phyloP scores from a whole-genome alignment of 37 sponge, comb jelly and placozoan genomes.

The Crambe crambe region DNA sequence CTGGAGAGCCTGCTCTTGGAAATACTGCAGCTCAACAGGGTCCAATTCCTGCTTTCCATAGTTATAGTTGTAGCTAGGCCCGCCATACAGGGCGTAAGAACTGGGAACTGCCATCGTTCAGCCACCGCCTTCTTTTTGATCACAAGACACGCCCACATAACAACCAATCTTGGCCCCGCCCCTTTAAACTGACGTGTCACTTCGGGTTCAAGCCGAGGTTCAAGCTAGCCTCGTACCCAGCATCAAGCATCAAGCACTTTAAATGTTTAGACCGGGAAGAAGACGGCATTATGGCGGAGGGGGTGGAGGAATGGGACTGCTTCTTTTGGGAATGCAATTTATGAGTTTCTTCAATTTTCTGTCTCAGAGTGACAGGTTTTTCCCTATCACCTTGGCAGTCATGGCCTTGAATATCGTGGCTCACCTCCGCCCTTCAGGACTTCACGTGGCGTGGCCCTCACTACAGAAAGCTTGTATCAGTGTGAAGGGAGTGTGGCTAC shows the following conservation, averaged over 20 bases:
- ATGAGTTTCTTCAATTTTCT: conserved; percentile 45
- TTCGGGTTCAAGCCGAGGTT: background rate
- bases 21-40: conserved; percentile 4
- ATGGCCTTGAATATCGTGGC: conserved; percentile 57
- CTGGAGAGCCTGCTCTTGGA: background rate
- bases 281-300: conserved; percentile 18
- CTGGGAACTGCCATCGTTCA: too few relatives aligned
- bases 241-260: background rate
- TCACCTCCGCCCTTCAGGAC: conserved; percentile 34
- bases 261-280: background rate
- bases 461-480: conserved; percentile 78
- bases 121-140: conserved; percentile 5
- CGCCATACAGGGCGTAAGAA: background rate
- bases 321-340: conserved; percentile 57
- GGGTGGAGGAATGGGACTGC: conserved; percentile 67
- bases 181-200: background rate
- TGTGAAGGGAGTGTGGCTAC: conserved; percentile 61
- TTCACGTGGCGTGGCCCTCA: conserved; percentile 49
- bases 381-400: conserved; percentile 69
- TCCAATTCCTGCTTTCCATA: background rate
- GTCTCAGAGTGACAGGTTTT: conserved; percentile 30
- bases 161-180: background rate
- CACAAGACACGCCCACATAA: conserved; percentile 1
- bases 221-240: background rate
- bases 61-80: background rate